Evolutionary conservation across 2,113 vertebrate species (phyloP).

Genomic region (Corythaixoides concolor): DNA sequence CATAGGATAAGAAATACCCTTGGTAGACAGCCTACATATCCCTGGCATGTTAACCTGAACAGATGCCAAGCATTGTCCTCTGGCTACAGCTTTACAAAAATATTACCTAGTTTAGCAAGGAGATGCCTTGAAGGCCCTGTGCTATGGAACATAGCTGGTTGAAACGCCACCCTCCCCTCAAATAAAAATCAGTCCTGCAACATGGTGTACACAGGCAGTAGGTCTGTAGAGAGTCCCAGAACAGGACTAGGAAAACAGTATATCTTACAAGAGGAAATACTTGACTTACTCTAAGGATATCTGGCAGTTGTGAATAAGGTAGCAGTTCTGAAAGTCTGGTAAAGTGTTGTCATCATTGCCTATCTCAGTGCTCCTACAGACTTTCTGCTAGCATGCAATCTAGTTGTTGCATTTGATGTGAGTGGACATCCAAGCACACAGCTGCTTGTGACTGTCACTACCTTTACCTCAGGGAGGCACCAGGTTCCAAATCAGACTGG

Average conservation of each 20-base stretch:
- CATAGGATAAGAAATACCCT: not conserved
- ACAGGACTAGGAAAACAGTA: not conserved
- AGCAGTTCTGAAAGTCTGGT: not conserved
- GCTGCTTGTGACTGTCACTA: not conserved
- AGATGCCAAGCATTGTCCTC: not conserved
- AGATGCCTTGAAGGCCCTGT: not conserved
- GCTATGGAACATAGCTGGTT: not conserved
- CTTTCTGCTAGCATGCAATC: not conserved
- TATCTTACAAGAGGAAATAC: not conserved
- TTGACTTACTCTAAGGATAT: not conserved
- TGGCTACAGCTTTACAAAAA: not conserved
- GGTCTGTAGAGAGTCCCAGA: not conserved
- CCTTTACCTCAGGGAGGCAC: not conserved
- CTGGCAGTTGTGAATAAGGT: not conserved
- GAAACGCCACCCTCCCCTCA: not conserved
- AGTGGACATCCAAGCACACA: not conserved
- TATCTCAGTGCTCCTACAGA: not conserved
- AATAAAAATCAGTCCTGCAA: not conserved
- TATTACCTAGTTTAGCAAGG: not conserved
- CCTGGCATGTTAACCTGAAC: not conserved
- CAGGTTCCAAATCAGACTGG: not conserved
- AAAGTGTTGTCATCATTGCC: not conserved
- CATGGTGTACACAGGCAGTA: rapidly evolving
- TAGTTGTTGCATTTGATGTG: not conserved
- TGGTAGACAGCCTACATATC: not conserved